These are phyloP conservation scores for Rosalia funebris DNA, from an alignment of 2,888 invertebrate species.

Conservation along the genomic window DNA sequence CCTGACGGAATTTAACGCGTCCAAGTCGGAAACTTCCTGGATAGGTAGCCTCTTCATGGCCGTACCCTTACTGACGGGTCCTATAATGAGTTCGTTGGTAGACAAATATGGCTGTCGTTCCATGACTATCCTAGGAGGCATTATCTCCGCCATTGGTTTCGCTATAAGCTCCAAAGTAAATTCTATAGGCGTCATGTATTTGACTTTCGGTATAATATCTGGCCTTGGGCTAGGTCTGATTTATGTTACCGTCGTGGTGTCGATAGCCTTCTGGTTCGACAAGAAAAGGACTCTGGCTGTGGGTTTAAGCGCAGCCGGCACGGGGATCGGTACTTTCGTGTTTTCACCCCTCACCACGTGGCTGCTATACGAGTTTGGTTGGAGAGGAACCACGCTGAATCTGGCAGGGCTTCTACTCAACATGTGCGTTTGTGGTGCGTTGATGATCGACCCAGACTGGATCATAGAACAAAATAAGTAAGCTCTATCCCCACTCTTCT, in stretches of 20 bases:
- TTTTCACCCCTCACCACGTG: constrained; percentile 87
- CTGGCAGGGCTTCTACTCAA: constrained; percentile 87
- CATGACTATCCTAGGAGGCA: constrained; percentile 70
- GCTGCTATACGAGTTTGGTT: constrained; percentile 81
- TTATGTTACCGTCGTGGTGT: constrained; percentile 90
- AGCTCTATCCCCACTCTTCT: constrained; percentile 43
- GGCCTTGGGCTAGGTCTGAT: constrained; percentile 86
- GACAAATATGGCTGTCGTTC: constrained; percentile 78
- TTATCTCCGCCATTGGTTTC: constrained; percentile 80
- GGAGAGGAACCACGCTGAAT: constrained; percentile 84
- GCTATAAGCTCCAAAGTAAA: constrained; percentile 77
- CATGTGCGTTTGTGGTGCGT: constrained; percentile 84
- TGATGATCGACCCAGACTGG: constrained; percentile 92
- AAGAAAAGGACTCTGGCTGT: constrained; percentile 87
- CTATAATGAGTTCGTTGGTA: constrained; percentile 82
- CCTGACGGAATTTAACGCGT: constrained; percentile 84
- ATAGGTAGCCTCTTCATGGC: constrained; percentile 54
- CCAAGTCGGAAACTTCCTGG: constrained; percentile 83
- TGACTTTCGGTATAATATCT: constrained; percentile 87
- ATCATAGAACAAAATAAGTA: constrained; percentile 73
- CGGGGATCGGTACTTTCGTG: constrained; percentile 88
- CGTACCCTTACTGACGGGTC: constrained; percentile 82
- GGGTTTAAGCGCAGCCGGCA: constrained; percentile 88
- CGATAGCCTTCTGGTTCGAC: constrained; percentile 93
- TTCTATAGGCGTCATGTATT: constrained; percentile 80